Evolutionary conservation across 1,140 invertebrate species (phyloP).

Genomic region (Drosophila biarmipes): DNA sequence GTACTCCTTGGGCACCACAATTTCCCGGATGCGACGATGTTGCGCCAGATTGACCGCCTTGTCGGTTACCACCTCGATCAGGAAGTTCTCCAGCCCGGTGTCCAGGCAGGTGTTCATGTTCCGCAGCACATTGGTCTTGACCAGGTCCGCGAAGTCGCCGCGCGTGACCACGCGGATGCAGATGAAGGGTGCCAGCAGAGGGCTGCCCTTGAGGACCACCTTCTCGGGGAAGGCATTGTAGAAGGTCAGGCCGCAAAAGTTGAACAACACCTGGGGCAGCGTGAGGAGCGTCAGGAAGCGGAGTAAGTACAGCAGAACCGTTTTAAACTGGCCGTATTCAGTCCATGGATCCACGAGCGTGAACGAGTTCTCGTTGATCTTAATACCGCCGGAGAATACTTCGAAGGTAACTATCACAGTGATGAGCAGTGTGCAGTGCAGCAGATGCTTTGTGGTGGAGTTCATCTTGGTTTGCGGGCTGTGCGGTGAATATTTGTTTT

Average conservation of each 20-base stretch:
- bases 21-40: constrained; percentile 91
- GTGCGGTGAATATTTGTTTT: not conserved
- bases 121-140: constrained; percentile 93
- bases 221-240: constrained; percentile 98
- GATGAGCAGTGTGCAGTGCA: constrained; percentile 92
- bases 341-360: constrained; percentile 91
- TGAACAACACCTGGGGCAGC: constrained; percentile 95
- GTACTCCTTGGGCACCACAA: constrained; percentile 94
- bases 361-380: constrained; percentile 87
- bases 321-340: constrained; percentile 90
- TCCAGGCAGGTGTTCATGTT: constrained; percentile 96
- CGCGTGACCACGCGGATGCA: constrained; percentile 98
- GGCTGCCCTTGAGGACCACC: constrained; percentile 94
- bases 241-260: constrained; percentile 94
- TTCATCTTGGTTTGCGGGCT: constrained; percentile 83
- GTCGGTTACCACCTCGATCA: constrained; percentile 98
- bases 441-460: constrained; percentile 89
- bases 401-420: constrained; percentile 92
- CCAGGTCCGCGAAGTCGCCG: constrained; percentile 97
- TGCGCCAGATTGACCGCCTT: constrained; percentile 91
- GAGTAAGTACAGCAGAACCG: constrained; percentile 91
- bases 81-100: constrained; percentile 97
- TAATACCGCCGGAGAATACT: constrained; percentile 91
- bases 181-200: constrained; percentile 96
- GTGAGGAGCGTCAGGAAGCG: constrained; percentile 94